Conservation (phyloP, 2,888 invertebrate species). For the Parthenolecanium corni region DNA sequence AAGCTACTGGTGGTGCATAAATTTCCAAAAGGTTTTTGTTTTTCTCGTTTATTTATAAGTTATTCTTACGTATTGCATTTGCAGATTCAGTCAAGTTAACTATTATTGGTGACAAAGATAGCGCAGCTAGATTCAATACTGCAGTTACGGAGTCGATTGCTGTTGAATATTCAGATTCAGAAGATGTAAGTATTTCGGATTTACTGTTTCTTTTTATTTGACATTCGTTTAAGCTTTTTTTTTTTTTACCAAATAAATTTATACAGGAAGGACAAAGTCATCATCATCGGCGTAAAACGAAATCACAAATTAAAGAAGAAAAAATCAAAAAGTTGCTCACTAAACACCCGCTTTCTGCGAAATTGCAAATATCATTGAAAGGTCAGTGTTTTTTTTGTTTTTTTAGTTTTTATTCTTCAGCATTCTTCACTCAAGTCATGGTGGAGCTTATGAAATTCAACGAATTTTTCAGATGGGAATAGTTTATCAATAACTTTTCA, state of each 20-base stretch:
- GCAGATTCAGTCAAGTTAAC: constrained; percentile 31
- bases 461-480: constrained; percentile 46
- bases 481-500: constrained; percentile 54
- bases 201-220: neutral
- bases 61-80: constrained; percentile 10
- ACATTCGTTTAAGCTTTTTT: neutral
- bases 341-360: constrained; percentile 60
- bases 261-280: constrained; percentile 5
- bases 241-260: too few species aligned
- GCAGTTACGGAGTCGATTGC: constrained; percentile 41
- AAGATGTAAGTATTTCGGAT: constrained; percentile 38
- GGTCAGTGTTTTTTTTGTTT: constrained; percentile 36
- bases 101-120: constrained; percentile 43
- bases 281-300: constrained; percentile 21
- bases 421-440: neutral
- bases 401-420: neutral
- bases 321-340: constrained; percentile 54
- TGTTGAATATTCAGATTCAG: constrained; percentile 51
- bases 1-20: constrained; percentile 55
- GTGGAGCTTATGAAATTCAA: too few species aligned
- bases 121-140: constrained; percentile 48
- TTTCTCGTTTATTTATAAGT: neutral
- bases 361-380: constrained; percentile 49
- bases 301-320: constrained; percentile 51
- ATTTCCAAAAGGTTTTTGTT: constrained; percentile 13